Base-by-base conservation (phyloP, 2,797 vertebrate species). In the Pelodytes ibericus region DNA sequence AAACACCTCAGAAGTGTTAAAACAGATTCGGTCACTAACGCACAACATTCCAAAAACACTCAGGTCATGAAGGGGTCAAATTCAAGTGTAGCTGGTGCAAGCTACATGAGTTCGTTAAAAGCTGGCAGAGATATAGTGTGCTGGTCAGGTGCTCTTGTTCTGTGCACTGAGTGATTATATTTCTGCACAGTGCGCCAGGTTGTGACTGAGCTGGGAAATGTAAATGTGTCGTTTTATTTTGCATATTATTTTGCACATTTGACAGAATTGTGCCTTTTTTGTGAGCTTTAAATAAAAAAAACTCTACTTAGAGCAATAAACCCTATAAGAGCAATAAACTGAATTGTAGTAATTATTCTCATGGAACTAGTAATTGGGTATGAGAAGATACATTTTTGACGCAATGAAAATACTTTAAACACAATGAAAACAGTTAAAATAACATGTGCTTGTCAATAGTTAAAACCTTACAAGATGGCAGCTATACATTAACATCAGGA, bases 211-310 rank as follows among this genome's bases (percentile, higher is more conserved):
- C n/a, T n/a, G n/a, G 41, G 41, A 44, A 16, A 44, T 8, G 41
- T 36, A 6, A 5, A 36, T 13, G 13, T 36, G 33, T 36, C 5
- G 24, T 16, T 24, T 22, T 3, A 7, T 53, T n/a, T 53, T 5
- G 6, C 5, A n/a, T n/a, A n/a, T n/a, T n/a, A n/a, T 53, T 53
- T 11, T 53, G 20, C 24, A 24, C 11, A 11, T 24, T 58, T 60
- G 58, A 57, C 25, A 68, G 44, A 29, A 49, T 67, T 60, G 72
- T 75, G 64, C 72, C 63, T 75, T 70, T 68, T 70, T 68, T 74
- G 51, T 59, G 47, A 59, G 72, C 72, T 74, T 62, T 74, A 74
- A 59, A 74, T 74, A 72, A 63, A 72, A 39, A 53, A 53, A 44
- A 30, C 18, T 36, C 64, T 22, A 39, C 64, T 60, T n/a, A n/a